Conservation (phyloP, 1,140 invertebrate genomes). For the Habropoda laboriosa region DNA sequence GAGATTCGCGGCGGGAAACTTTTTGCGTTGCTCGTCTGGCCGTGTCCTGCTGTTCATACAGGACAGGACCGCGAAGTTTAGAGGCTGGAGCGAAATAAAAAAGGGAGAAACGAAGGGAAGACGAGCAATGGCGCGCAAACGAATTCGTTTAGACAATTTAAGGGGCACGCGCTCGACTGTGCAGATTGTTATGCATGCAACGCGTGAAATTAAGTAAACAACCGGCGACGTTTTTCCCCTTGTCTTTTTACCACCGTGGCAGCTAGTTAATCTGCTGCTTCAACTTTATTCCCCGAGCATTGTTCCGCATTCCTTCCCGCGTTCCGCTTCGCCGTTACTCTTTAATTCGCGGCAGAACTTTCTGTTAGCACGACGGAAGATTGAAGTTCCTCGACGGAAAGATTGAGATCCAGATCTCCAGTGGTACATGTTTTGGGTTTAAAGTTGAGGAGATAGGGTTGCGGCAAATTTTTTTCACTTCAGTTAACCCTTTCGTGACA, state of each 20-base stretch:
- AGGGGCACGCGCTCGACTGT: not conserved
- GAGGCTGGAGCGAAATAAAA: not conserved
- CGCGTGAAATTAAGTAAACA: constrained; percentile 17
- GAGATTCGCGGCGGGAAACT: constrained; percentile 10
- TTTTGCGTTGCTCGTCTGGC: not conserved
- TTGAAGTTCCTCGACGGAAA: no score
- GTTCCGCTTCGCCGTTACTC: not conserved
- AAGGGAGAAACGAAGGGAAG: not conserved
- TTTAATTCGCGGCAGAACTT: not conserved
- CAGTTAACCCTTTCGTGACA: no score
- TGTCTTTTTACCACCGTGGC: not conserved
- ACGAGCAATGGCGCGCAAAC: not conserved
- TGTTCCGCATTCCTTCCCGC: not conserved
- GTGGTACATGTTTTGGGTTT: no score
- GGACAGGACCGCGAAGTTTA: not conserved
- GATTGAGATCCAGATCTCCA: no score
- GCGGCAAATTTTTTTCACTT: no score
- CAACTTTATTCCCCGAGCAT: not conserved
- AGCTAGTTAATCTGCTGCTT: not conserved
- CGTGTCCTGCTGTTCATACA: not conserved
- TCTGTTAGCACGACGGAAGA: not conserved
- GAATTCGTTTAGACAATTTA: constrained; percentile 28
- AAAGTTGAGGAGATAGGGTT: no score
- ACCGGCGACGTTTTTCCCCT: not conserved
- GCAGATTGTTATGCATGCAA: constrained; percentile 9